Base-by-base conservation (phyloP, 2,797 vertebrate genomes). In the Falco biarmicus region DNA sequence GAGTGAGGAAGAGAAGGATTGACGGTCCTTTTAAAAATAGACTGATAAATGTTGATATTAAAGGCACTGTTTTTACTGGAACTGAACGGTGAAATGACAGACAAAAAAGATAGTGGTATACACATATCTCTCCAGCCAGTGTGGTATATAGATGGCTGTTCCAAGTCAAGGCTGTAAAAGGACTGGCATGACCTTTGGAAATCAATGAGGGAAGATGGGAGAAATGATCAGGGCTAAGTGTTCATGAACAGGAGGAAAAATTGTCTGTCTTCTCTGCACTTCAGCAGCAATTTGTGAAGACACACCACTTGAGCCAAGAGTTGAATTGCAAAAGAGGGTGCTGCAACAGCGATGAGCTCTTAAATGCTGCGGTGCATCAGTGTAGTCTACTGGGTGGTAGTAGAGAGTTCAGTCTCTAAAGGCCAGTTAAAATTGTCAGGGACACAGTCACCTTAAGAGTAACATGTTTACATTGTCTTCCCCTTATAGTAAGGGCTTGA, bases 11-110 rank as follows among this genome's bases (percentile, higher is more conserved):
- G 47, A 89, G n/a, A 57, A 89, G 45, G 88, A 95, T 80, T 94
- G 91, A 93, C 85, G 77, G 80, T 74, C 39, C 80, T 93, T 78
- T 56, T 93, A 63, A 91, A 96, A 96, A 93, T 83, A 91, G 93
- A 70, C 59, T 82, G 59, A 51, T 77, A 73, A 74, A 79, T 90
- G 80, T 91, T 95, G 80, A 86, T 94, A 79, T 90, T 92, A 78
- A 87, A 91, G 84, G 61, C 65, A 24, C 69, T 90, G 41, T 76
- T 95, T 93, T 91, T 94, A 82, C 79, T 96, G 94, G 85, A 94
- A 70, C 65, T 51, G 50, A 81, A 37, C 54, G 73, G 54, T 86
- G 91, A 71, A 93, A 81, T 0, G 18, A 45, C 65, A 31, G 73
- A 65, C 73, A n/a, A 76, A 91, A 94, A 93, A 88, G 94, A 86